Base-by-base conservation (phyloP, 2,113 vertebrate genomes). In the Amphilophus citrinellus region DNA sequence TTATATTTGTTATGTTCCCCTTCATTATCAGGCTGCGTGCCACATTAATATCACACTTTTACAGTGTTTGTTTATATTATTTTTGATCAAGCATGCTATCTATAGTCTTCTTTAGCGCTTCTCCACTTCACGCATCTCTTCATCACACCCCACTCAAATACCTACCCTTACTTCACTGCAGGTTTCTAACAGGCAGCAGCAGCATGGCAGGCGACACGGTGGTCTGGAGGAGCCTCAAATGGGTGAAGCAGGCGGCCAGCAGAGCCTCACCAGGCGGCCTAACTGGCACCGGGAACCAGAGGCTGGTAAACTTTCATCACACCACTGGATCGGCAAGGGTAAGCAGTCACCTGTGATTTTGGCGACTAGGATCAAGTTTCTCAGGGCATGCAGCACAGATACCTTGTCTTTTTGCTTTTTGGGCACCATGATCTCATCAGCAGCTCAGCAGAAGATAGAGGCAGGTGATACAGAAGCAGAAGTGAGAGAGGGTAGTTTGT, bases 181-280 rank as follows among this genome's bases (percentile, higher is more conserved):
- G 91, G 77, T 83, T 39, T 66, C 59, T 75, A 44, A 14, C 27
- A 66, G 37, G 59, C 58, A 71, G 4, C 58, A 71, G 4, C 85
- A 76, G 14, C 79, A 94, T 96, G 95, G 80, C 92, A 4, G 91
- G 90, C 6, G 94, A 96, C 75, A 39, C 44, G 6, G 86, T 94
- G 65, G 79, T 95, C 30, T 82, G 90, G 90, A 91, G 90, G 68
- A 88, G 91, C 44, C 66, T 94, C 71, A 77, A 37, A 65, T 92
- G 91, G 88, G 27, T 95, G 62, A 93, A 75, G 71, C 92, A 80
- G 62, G 75, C 90, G 50, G 83, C 84, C 65, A 53, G 71, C 77
- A 85, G 87, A 60, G 87, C 82, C 24, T 32, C 88, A 2, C 47
- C 44, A 1, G 56, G 84, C 17, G 42, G 58, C 50, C 47, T 87